These are phyloP conservation scores for Varecia variegata DNA, from an alignment of 2,797 vertebrate genomes.

Conservation along the genomic window DNA sequence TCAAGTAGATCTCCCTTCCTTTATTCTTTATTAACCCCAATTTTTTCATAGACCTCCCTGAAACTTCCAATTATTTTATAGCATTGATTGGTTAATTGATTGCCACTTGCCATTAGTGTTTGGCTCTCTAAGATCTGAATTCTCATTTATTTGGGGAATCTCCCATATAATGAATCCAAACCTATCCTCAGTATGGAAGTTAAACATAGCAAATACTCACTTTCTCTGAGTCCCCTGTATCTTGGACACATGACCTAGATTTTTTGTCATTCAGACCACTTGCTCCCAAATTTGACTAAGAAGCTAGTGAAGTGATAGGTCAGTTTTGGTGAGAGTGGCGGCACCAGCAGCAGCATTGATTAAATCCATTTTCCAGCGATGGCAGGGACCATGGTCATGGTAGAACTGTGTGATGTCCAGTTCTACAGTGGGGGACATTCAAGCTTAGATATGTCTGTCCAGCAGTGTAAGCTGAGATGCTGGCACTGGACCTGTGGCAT, in stretches of 20 bases:
- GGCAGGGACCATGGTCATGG: accelerated
- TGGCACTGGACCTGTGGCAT: background rate
- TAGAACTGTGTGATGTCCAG: background rate
- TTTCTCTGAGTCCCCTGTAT: background rate
- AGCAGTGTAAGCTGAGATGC: background rate
- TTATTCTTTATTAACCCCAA: background rate
- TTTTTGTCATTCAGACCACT: background rate
- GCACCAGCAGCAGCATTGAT: background rate
- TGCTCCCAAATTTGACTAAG: background rate
- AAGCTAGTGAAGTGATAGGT: background rate
- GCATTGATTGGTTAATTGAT: background rate
- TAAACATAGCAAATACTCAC: background rate
- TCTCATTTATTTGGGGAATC: background rate
- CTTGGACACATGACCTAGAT: background rate
- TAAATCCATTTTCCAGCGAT: background rate
- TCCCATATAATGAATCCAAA: background rate
- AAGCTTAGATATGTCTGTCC: background rate
- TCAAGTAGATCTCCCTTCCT: background rate
- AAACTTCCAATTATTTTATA: background rate
- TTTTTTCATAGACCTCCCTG: background rate
- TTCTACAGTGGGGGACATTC: background rate
- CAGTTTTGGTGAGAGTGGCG: background rate
- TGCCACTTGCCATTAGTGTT: background rate
- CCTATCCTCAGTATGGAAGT: background rate
- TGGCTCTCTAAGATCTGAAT: background rate